These are phyloP conservation scores for Ibycter americanus DNA, from an alignment of 2,797 vertebrate species.

Conservation along the genomic window DNA sequence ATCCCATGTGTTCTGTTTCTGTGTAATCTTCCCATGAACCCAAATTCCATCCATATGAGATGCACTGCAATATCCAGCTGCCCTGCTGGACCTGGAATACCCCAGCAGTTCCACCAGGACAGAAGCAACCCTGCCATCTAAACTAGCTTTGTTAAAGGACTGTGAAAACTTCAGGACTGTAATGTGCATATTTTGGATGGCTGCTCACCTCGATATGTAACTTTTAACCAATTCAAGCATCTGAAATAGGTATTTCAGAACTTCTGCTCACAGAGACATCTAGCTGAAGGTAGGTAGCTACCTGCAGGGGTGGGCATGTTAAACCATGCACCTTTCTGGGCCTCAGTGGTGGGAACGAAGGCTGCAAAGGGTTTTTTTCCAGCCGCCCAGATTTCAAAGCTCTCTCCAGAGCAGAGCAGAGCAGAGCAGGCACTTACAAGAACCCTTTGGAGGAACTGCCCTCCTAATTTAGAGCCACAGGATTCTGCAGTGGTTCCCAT, in stretches of 20 bases:
- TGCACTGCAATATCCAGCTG: background rate
- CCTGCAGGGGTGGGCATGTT: background rate
- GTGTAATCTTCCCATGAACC: background rate
- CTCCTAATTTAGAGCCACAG: background rate
- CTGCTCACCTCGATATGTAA: background rate
- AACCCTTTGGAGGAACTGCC: background rate
- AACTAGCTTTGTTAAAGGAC: background rate
- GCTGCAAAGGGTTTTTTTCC: background rate
- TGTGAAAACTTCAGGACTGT: background rate
- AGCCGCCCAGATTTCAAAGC: rapidly evolving
- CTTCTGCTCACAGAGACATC: background rate
- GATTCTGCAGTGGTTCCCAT: background rate
- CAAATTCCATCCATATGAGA: background rate
- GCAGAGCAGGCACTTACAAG: background rate
- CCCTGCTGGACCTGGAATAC: background rate
- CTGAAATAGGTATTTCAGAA: background rate
- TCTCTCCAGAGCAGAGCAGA: background rate
- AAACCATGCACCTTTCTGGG: background rate
- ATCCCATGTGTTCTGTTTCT: background rate
- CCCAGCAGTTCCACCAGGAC: background rate
- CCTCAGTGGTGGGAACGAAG: background rate
- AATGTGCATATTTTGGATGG: background rate
- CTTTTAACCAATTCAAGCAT: background rate
- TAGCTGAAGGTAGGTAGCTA: background rate
- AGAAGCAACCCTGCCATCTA: background rate